Conservation (phyloP, 2,888 invertebrate genomes). For the Panzeria rudis region DNA sequence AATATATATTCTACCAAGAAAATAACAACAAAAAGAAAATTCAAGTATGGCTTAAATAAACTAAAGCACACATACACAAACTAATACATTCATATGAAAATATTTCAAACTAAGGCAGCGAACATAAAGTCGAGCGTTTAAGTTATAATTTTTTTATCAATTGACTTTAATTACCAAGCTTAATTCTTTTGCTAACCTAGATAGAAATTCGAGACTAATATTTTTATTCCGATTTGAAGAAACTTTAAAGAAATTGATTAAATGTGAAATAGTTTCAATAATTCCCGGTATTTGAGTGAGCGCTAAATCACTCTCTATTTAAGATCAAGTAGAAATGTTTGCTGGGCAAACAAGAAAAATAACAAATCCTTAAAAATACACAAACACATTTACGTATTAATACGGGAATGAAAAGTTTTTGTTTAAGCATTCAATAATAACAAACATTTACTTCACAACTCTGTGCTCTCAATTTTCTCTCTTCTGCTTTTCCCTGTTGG, state of each 20-base stretch:
- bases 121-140: background rate
- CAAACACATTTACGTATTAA: background rate
- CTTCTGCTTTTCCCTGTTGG: background rate
- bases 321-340: background rate
- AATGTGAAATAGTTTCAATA: too few relatives aligned
- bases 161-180: background rate
- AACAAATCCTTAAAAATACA: conserved; percentile 28
- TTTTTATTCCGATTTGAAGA: too few relatives aligned
- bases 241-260: too few relatives aligned
- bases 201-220: too few relatives aligned
- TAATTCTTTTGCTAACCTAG: background rate
- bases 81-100: background rate
- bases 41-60: conserved; percentile 12
- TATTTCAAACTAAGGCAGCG: background rate
- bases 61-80: conserved; percentile 59
- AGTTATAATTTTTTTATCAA: too few relatives aligned
- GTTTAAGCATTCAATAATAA: conserved; percentile 10
- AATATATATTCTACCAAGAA: conserved; percentile 33
- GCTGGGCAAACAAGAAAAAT: conserved; percentile 1
- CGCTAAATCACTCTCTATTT: too few relatives aligned
- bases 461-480: background rate
- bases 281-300: too few relatives aligned
- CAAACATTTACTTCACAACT: conserved; percentile 41
- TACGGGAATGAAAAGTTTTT: background rate
- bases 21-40: conserved; percentile 28